Base-by-base conservation (phyloP, 23 tunicate species). In the Clavelina lepadiformis region DNA sequence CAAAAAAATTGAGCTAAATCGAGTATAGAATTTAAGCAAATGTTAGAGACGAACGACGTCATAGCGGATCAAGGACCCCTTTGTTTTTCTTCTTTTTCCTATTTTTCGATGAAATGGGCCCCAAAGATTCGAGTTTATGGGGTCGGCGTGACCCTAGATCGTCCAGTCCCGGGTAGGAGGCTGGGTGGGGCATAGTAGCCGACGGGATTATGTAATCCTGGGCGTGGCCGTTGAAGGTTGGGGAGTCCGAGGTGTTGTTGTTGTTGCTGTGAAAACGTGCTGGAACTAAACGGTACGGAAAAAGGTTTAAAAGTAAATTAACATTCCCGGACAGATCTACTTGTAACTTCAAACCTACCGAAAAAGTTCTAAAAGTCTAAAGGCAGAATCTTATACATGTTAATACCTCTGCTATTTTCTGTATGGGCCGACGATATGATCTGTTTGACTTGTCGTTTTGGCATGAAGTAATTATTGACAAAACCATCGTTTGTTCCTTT, bases 371-470 rank as follows among this genome's bases (percentile, higher is more conserved):
- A n/a, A n/a, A n/a, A n/a, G n/a, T n/a, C n/a, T n/a, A n/a, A n/a
- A n/a, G n/a, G n/a, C n/a, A n/a, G n/a, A n/a, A n/a, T n/a, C n/a
- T n/a, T n/a, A n/a, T n/a, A n/a, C n/a, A n/a, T n/a, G n/a, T n/a
- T n/a, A n/a, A n/a, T n/a, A n/a, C n/a, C n/a, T n/a, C n/a, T n/a
- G n/a, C n/a, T n/a, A n/a, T n/a, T n/a, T n/a, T n/a, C n/a, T 35
- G 76, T 64, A 71, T 89, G 87, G 0, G 89, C 70, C 0, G 97
- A 89, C 19, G 89, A 63, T 35, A 89, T 73, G 32, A 89, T 89
- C 29, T 89, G 97, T 47, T 81, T 78, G 15, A 89, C 79, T 49
- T 89, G 97, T 28, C 97, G 67, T 56, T 89, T 89, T 28, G 97
- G 89, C 77, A 73, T 31, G 78, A 89, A 89, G 78, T 89, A 89